Conservation (phyloP, 2,888 invertebrate genomes). For the Sinhomidia bicolor region DNA sequence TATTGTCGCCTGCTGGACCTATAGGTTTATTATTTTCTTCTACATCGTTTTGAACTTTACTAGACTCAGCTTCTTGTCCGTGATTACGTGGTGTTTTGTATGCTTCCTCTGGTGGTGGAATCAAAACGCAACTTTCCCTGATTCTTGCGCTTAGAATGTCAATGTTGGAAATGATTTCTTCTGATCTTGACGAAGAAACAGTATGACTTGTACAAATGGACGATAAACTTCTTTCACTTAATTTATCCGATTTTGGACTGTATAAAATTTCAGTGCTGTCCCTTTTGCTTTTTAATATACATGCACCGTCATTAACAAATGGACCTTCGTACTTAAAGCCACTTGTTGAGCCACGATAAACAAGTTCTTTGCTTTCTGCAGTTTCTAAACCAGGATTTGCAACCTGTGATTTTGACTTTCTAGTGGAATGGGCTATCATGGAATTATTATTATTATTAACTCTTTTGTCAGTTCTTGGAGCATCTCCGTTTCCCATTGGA, state of each 20-base stretch:
- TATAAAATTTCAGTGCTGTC: conserved; percentile 42
- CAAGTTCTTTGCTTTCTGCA: conserved; percentile 26
- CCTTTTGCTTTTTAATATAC: no score
- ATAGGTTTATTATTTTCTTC: not conserved
- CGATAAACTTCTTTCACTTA: conserved; percentile 33
- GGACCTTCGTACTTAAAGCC: conserved; percentile 62
- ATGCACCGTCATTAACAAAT: conserved; percentile 38
- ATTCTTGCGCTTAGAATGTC: conserved; percentile 58
- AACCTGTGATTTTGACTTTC: no score
- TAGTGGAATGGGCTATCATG: not conserved
- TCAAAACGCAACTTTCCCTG: conserved; percentile 42
- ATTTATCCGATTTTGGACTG: conserved; percentile 43
- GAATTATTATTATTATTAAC: not conserved
- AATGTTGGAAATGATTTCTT: conserved; percentile 56
- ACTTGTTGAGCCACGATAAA: conserved; percentile 37
- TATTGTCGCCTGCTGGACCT: conserved; percentile 43
- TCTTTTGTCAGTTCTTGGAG: not conserved
- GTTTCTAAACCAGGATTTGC: not conserved
- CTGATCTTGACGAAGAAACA: conserved; percentile 18
- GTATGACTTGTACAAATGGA: conserved; percentile 29
- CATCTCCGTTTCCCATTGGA: not conserved
- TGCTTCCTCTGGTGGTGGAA: conserved; percentile 44
- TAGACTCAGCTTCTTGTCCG: not conserved
- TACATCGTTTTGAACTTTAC: not conserved
- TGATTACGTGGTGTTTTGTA: not conserved